Evolutionary conservation across 1,140 invertebrate genomes (phyloP).

Genomic region (Bombus pascuorum): DNA sequence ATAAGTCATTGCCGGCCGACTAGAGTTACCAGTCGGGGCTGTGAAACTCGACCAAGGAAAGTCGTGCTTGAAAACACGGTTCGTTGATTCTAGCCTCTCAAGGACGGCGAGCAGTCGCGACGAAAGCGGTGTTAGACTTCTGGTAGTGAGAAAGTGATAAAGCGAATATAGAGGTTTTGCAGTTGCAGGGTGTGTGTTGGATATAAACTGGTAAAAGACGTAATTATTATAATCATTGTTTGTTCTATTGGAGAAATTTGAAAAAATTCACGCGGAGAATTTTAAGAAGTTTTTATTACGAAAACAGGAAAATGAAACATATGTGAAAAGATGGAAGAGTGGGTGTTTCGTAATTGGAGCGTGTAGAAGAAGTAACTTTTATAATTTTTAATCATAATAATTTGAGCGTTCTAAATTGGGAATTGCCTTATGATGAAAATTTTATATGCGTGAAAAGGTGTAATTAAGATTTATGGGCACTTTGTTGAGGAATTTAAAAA

Average conservation of each 20-base stretch:
- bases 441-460: neutral
- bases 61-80: conserved; percentile 23
- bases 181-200: neutral
- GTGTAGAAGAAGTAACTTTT: neutral
- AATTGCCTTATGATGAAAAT: neutral
- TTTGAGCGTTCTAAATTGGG: neutral
- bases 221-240: neutral
- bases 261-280: neutral
- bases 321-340: no score
- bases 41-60: conserved; percentile 23
- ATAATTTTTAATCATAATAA: neutral
- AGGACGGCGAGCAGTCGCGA: neutral
- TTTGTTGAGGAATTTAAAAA: no score
- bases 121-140: neutral
- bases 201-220: neutral
- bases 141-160: neutral
- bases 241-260: neutral
- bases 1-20: conserved; percentile 38
- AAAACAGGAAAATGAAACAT: no score
- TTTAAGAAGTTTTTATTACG: neutral
- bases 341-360: no score
- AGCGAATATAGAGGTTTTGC: neutral
- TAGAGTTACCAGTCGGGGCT: conserved; percentile 25
- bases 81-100: conserved; percentile 28
- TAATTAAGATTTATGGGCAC: neutral